Evolutionary conservation across 2,113 vertebrate genomes (phyloP).

Genomic region (Microtus richardsoni): DNA sequence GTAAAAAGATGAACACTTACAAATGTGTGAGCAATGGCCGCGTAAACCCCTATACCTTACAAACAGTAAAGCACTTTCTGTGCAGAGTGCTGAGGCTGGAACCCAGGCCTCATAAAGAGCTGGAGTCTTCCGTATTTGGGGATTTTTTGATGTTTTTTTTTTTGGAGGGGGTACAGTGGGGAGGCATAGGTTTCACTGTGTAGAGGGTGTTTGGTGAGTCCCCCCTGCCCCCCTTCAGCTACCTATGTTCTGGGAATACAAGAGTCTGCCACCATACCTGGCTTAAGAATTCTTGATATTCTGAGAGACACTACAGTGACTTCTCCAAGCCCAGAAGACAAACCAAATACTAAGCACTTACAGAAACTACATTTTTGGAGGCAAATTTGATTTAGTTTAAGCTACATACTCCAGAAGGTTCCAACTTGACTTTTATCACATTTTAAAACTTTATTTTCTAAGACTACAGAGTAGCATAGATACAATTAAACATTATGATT

Average conservation of each 20-base stretch:
- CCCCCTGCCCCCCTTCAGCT: background rate
- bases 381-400: constrained; percentile 9
- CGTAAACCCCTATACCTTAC: background rate
- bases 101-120: background rate
- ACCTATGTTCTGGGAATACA: background rate
- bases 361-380: constrained; percentile 43
- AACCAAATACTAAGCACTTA: constrained; percentile 15
- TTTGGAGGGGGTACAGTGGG: background rate
- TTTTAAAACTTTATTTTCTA: constrained; percentile 46
- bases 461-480: background rate
- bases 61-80: background rate
- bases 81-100: background rate
- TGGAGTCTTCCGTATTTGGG: background rate
- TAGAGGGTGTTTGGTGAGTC: background rate
- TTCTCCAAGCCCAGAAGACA: constrained; percentile 36
- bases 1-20: constrained; percentile 10
- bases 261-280: background rate
- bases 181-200: background rate
- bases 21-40: constrained; percentile 26
- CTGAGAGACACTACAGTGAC: background rate
- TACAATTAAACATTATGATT: constrained; percentile 13
- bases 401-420: background rate
- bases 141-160: background rate
- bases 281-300: background rate
- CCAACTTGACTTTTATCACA: constrained; percentile 10